Conservation (phyloP, 1,140 invertebrate genomes). For the Leptinotarsa defecta region DNA sequence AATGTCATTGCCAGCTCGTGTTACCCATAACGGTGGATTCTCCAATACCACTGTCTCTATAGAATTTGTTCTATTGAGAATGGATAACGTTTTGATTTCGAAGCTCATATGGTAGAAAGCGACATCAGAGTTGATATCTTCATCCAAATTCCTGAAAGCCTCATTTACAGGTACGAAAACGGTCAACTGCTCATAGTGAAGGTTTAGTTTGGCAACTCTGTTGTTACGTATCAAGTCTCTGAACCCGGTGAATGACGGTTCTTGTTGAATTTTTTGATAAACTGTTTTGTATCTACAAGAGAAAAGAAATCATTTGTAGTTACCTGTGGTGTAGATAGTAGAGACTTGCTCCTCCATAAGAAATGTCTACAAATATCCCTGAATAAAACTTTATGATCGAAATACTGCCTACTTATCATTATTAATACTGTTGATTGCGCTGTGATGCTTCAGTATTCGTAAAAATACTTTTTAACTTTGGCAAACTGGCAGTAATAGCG, state of each 20-base stretch:
- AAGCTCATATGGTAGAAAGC: conserved; percentile 67
- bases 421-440: no score
- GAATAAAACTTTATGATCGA: no score
- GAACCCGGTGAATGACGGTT: conserved; percentile 30
- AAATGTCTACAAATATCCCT: no score
- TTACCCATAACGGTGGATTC: conserved; percentile 78
- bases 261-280: conserved; percentile 28
- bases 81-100: conserved; percentile 56
- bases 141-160: conserved; percentile 68
- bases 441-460: no score
- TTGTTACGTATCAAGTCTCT: conserved; percentile 29
- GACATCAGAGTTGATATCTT: conserved; percentile 56
- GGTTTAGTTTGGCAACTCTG: conserved; percentile 51
- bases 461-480: no score
- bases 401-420: no score
- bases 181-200: conserved; percentile 69
- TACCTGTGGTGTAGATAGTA: no score
- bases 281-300: conserved; percentile 25
- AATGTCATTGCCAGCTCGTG: conserved; percentile 67
- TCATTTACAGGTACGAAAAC: conserved; percentile 76
- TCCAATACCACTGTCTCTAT: conserved; percentile 60
- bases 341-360: no score
- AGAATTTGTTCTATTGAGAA: conserved; percentile 61
- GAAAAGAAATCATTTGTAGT: not conserved
- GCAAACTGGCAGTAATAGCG: no score